phyloP scores from a whole-genome alignment of 1,140 invertebrate species.

The Solen grandis region DNA sequence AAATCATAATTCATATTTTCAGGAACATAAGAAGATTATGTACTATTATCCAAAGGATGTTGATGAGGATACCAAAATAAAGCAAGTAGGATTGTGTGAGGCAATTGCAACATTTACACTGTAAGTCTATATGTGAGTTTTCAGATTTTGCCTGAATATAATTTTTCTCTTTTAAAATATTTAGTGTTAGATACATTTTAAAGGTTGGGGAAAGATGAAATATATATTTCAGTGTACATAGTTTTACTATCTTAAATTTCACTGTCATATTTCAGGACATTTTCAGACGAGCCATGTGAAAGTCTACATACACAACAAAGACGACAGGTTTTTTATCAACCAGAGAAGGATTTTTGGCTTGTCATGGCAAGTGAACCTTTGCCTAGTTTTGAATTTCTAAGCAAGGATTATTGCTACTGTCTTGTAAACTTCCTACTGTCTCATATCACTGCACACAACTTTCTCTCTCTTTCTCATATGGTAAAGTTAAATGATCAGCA shows the following conservation, averaged over 20 bases:
- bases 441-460: too few relatives aligned
- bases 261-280: constrained; percentile 91
- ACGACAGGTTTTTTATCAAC: constrained; percentile 91
- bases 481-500: too few relatives aligned
- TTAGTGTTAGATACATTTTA: neutral
- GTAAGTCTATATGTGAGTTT: constrained; percentile 83
- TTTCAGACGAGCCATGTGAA: constrained; percentile 90
- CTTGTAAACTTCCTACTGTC: too few relatives aligned
- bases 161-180: constrained; percentile 16
- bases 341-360: constrained; percentile 94
- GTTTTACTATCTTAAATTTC: too few relatives aligned
- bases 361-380: constrained; percentile 89
- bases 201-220: too few relatives aligned
- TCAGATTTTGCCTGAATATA: too few relatives aligned
- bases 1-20: too few relatives aligned
- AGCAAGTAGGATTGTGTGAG: constrained; percentile 94
- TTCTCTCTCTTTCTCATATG: too few relatives aligned
- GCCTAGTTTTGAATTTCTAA: too few relatives aligned
- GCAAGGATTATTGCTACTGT: too few relatives aligned
- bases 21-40: constrained; percentile 95
- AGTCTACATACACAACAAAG: constrained; percentile 94
- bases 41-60: constrained; percentile 91
- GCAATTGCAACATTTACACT: constrained; percentile 95
- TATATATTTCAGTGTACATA: too few relatives aligned
- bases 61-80: constrained; percentile 91